Evolutionary conservation across 2,113 vertebrate species (phyloP).

Genomic region (Rhineura floridana): DNA sequence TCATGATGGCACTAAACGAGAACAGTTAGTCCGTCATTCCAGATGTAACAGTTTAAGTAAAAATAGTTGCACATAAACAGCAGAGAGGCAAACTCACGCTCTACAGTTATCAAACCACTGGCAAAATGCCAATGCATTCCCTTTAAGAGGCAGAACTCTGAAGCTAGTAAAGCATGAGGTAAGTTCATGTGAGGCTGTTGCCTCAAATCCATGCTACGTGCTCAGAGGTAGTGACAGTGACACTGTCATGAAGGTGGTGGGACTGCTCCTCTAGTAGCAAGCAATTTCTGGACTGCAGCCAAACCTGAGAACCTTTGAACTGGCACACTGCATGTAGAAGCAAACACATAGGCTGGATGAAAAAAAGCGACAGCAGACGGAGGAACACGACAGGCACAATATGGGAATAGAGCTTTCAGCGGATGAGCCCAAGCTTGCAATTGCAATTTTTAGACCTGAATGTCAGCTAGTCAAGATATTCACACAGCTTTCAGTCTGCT

Average conservation of each 20-base stretch:
- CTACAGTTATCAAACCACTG: neutral
- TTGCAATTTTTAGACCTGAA: too few species aligned
- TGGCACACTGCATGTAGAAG: neutral
- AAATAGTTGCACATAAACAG: neutral
- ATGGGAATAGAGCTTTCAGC: too few species aligned
- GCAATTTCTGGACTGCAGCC: neutral
- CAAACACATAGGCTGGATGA: neutral
- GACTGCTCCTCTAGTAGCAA: neutral
- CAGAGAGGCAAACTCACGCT: too few species aligned
- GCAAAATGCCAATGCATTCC: neutral
- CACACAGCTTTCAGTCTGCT: too few species aligned
- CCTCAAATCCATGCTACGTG: neutral
- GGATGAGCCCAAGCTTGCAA: too few species aligned
- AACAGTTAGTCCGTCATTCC: neutral
- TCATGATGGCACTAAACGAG: constrained; percentile 87
- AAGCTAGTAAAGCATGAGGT: neutral
- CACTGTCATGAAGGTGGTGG: neutral
- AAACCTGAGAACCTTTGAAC: neutral
- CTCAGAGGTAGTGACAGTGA: neutral
- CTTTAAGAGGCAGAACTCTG: neutral
- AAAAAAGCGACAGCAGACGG: neutral
- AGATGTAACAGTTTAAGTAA: neutral
- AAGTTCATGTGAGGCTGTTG: neutral
- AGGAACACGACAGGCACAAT: neutral
- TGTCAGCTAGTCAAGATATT: too few species aligned